Evolutionary conservation across 1,140 invertebrate species (phyloP), one percentile per base, ranked within the genome.

Genomic region (Chironomus tepperi): DNA sequence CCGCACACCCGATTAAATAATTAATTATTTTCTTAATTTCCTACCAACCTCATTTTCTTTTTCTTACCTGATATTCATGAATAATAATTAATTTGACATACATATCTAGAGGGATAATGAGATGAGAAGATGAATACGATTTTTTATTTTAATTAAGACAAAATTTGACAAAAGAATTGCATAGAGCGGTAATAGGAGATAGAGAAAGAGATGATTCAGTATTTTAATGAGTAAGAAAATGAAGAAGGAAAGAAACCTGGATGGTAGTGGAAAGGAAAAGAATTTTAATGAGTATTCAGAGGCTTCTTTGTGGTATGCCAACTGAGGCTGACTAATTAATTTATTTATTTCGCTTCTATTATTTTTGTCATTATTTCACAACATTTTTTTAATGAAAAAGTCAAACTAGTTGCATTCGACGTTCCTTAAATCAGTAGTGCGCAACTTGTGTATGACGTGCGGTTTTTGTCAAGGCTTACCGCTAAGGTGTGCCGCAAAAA

Each of bases 1-100:
- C 24, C 24, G 24, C 24, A 34, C 5, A 34, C 2, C 24, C 24
- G 24, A 34, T 34, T 34, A 2, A 34, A 34, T 34, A 34, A 34
- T 34, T 34, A 34, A 34, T 34, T 34, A 34, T 34, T 34, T 34
- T 34, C 24, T 34, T 34, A 34, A 34, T 34, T 34, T 34, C 24
- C 1, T 2, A 34, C 24, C 24, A 34, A 34, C n/a, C 47, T 57
- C 3, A 47, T 47, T 15, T 10, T 15, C 47, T 57, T n/a, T 12
- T n/a, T 57, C 47, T 57, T n/a, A 15, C 47, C n/a, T n/a, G 10
- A 15, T 1, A 57, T 57, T 57, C 47, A 57, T 57, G 47, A 57
- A 57, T 57, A 57, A n/a, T 57, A 57, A n/a, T 57, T 57, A 57
- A 57, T 57, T 57, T 57, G 47, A 57, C 24, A 34, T 34, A 34